phyloP scores from a whole-genome alignment of 2,888 invertebrate species.

The Allacma fusca region DNA sequence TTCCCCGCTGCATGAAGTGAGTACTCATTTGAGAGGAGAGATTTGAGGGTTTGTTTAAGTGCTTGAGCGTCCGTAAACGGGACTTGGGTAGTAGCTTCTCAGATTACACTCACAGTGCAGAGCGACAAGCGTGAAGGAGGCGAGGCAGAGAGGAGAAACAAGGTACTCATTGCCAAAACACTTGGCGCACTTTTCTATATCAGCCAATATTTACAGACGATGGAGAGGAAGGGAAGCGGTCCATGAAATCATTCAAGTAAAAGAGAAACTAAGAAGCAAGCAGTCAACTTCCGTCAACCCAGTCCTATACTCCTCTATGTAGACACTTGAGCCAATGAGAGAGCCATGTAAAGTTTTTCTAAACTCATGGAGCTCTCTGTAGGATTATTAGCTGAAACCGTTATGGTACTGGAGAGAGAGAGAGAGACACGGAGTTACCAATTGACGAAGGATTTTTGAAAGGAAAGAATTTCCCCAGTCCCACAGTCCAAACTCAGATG shows the following conservation, averaged over 20 bases:
- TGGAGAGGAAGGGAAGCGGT: slow-evolving; percentile 21
- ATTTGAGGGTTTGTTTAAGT: slow-evolving; percentile 7
- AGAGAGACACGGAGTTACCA: too few species aligned
- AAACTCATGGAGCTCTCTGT: too few species aligned
- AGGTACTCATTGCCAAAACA: slow-evolving; percentile 32
- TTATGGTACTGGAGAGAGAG: background rate
- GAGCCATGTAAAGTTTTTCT: background rate
- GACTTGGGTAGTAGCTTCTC: background rate
- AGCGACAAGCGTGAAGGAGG: slow-evolving; percentile 1
- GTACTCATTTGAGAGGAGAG: background rate
- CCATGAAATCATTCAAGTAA: slow-evolving; percentile 42
- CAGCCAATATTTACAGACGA: slow-evolving; percentile 36
- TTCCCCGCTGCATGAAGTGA: background rate
- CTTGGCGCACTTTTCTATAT: slow-evolving; percentile 26
- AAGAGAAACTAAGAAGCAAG: slow-evolving; percentile 8
- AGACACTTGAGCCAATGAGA: background rate
- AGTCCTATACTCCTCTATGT: background rate
- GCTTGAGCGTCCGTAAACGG: background rate
- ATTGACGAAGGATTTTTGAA: too few species aligned
- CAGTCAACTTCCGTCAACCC: slow-evolving; percentile 30
- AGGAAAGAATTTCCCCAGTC: too few species aligned
- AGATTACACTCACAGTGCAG: background rate
- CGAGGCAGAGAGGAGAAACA: slow-evolving; percentile 18
- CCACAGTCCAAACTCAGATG: too few species aligned
- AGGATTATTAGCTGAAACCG: too few species aligned